Base-by-base conservation (phyloP, 2,888 invertebrate genomes). In the Neria commutata region DNA sequence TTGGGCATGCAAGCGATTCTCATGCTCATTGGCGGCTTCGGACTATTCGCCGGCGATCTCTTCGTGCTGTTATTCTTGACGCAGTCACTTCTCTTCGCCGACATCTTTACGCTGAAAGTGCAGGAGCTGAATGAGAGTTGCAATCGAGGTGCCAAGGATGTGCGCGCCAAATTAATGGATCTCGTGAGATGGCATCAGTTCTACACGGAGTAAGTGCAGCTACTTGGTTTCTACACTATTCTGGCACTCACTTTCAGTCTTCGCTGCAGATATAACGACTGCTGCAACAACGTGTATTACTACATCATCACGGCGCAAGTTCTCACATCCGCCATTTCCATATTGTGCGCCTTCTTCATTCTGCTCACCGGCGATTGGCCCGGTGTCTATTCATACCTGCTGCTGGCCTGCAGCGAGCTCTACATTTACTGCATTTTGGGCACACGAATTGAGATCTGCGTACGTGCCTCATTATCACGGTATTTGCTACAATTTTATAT, bases 381-480 rank as follows among this genome's bases (percentile, higher is more conserved):
- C 0, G 69, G 66, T 0, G 69, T 67, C 0, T 71, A 67, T 57
- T 26, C 61, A 0, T 75, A 69, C 52, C 52, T 71, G 14, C 5
- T 61, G 3, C n/a, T 66, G 2, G 23, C 60, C 0, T 50, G 70
- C 24, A 53, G 58, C 2, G 61, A 62, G 24, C 50, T 75, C 48
- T 75, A 72, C 60, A 45, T 71, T 0, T 75, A 73, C 29, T 71
- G 73, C 42, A 67, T 70, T 25, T 52, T 75, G 11, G 75, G 75
- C 0, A 72, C 73, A 0, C 24, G 67, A 17, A 62, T 68, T 1
- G 68, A 74, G 34, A 63, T 54, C 5, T 67, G 69, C 17, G 72
- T 72, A 56, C 59, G 65, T 63, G 21, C 4, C 34, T 1, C 14
- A 16, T 23, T 8, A 21, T n/a, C n/a, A n/a, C n/a, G n/a, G 46